These are phyloP conservation scores for Silurus asotus DNA, from an alignment of 2,113 vertebrate genomes.

Conservation along the genomic window DNA sequence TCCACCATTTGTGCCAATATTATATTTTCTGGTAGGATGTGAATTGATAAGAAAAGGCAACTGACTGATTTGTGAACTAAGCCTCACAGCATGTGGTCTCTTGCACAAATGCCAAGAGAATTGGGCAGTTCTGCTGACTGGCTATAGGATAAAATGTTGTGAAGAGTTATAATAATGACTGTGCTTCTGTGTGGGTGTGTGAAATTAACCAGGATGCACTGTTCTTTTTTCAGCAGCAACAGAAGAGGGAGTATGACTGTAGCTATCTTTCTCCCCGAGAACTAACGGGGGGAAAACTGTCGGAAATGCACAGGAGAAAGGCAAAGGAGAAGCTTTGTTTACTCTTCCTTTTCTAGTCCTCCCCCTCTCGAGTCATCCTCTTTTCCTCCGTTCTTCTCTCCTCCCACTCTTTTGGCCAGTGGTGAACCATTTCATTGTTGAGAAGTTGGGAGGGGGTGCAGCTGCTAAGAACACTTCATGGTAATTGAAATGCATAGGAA, in stretches of 20 bases:
- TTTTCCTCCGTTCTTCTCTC: slow-evolving; percentile 50
- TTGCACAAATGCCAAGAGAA: not conserved
- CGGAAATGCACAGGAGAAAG: slow-evolving; percentile 33
- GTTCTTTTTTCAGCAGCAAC: not conserved
- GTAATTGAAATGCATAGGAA: slow-evolving; percentile 57
- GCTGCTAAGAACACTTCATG: slow-evolving; percentile 49
- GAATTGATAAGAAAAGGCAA: not conserved
- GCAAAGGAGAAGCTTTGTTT: slow-evolving; percentile 57
- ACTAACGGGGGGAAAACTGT: not conserved
- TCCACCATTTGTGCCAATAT: not conserved
- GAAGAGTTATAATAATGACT: not conserved
- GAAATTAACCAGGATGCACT: not conserved
- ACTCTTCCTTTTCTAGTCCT: slow-evolving; percentile 59
- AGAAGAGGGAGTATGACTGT: slow-evolving; percentile 16
- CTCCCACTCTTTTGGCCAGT: slow-evolving; percentile 45
- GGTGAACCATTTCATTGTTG: slow-evolving; percentile 59
- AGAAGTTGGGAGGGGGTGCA: slow-evolving; percentile 15
- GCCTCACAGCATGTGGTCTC: slow-evolving; percentile 13
- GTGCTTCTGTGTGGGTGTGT: slow-evolving; percentile 18
- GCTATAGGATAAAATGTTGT: not conserved
- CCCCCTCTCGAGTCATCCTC: slow-evolving; percentile 63
- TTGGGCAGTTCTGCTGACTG: not conserved
- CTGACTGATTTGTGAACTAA: slow-evolving; percentile 9
- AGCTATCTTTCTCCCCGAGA: slow-evolving; percentile 11
- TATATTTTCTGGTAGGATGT: not conserved